Base-by-base conservation (phyloP, 2,888 invertebrate genomes). In the Hedya salicella region DNA sequence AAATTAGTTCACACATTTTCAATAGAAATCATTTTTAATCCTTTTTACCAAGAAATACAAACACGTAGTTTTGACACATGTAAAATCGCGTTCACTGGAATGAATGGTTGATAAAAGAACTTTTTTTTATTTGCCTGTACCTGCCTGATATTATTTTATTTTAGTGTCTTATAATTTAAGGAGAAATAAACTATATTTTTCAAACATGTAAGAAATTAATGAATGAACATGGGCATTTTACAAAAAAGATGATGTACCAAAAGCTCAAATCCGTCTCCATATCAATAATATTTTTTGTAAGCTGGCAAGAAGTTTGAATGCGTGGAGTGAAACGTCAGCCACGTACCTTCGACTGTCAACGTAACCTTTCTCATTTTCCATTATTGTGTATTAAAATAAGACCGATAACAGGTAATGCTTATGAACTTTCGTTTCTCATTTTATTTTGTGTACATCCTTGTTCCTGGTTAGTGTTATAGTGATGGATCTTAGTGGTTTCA, bases 261-360 rank as follows among this genome's bases (percentile, higher is more conserved):
- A n/a, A n/a, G n/a, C n/a, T n/a, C n/a, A n/a, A n/a, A n/a, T n/a
- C n/a, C n/a, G n/a, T n/a, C n/a, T n/a, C n/a, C n/a, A n/a, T n/a
- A n/a, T n/a, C n/a, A n/a, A n/a, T n/a, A n/a, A n/a, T 25, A 25
- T 25, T 6, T 68, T 69, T 64, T 77, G 67, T 66, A 32, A 59
- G 1, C 68, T 83, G 82, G 86, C 83, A 86, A 83, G 69, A 64
- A 75, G 81, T 79, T 77, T 83, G 86, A 80, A 85, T 88, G 92
- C 92, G 92, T 92, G 91, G 91, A 91, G 84, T 88, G 89, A 89
- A 90, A 91, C 85, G 91, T 93, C 92, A 92, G 92, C 92, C 92
- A 92, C 92, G 91, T 92, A 83, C 80, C 70, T 78, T 68, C 71
- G 76, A 67, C 80, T 87, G 86, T 87, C 87, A 88, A 74, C 73